These are phyloP conservation scores for Drosophila ambigua DNA, from an alignment of 1,140 invertebrate species.

Conservation along the genomic window DNA sequence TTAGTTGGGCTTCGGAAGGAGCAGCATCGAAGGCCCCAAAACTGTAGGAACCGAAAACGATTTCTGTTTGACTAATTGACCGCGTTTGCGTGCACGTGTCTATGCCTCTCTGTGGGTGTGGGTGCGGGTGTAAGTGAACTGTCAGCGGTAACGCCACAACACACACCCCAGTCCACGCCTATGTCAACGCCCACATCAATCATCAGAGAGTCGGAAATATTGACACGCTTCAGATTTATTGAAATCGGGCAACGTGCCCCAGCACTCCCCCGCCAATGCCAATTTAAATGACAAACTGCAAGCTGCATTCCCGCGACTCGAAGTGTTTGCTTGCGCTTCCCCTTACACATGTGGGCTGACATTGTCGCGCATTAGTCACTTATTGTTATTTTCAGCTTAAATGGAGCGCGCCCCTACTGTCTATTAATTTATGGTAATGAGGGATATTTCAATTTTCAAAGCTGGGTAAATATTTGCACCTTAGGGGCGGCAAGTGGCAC, in stretches of 20 bases:
- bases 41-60: constrained; percentile 18
- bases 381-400: constrained; percentile 20
- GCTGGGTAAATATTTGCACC: constrained; percentile 46
- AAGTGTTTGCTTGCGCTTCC: neutral
- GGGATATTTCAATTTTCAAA: constrained; percentile 6
- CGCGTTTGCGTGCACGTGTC: constrained; percentile 48
- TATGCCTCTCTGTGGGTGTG: no score
- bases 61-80: constrained; percentile 73
- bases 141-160: neutral
- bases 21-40: constrained; percentile 18
- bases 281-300: constrained; percentile 20
- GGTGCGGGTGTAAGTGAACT: no score
- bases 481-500: neutral
- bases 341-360: constrained; percentile 22
- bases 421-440: constrained; percentile 1
- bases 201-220: constrained; percentile 30
- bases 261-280: neutral
- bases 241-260: constrained; percentile 47
- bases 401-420: constrained; percentile 21
- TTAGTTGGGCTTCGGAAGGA: constrained; percentile 56
- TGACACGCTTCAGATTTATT: constrained; percentile 67
- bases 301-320: constrained; percentile 33
- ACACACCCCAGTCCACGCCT: neutral
- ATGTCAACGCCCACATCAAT: constrained; percentile 41
- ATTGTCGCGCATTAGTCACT: constrained; percentile 47